A percentile compares a stretch with the other conserved stretches of the same genome.
Evolutionary conservation across 2,888 invertebrate species (phyloP).

Genomic region (Lathronympha strigana): DNA sequence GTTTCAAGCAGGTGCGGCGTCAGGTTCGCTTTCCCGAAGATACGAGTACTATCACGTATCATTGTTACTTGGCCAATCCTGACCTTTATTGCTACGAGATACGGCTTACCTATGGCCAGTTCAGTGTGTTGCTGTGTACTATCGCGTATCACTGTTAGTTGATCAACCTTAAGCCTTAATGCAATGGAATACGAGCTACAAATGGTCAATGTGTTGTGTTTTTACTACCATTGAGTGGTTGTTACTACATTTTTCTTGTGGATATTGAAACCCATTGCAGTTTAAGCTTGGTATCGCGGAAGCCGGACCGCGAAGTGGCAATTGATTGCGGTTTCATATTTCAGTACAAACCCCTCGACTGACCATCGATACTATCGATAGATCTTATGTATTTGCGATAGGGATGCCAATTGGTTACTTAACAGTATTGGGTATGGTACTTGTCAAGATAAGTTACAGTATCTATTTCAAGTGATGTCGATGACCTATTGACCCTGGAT

Average conservation of each 20-base stretch:
- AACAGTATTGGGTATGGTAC: too few relatives aligned
- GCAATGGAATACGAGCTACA: too few relatives aligned
- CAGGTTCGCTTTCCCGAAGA: constrained; percentile 6
- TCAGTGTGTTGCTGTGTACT: neutral
- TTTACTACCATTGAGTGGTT: neutral
- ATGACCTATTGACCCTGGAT: neutral
- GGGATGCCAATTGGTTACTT: too few relatives aligned
- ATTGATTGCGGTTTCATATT: constrained; percentile 9
- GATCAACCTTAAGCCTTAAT: too few relatives aligned
- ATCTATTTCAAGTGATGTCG: neutral
- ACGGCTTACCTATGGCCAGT: neutral
- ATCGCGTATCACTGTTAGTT: too few relatives aligned
- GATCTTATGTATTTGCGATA: too few relatives aligned
- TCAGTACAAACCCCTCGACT: neutral
- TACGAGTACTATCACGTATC: neutral
- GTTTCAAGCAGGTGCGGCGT: constrained; percentile 5
- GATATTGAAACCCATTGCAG: neutral
- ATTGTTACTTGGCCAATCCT: too few relatives aligned
- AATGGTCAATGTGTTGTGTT: too few relatives aligned
- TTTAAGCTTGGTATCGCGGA: neutral
- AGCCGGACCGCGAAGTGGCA: neutral
- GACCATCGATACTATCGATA: too few relatives aligned
- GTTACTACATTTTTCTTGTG: neutral
- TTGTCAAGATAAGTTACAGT: neutral
- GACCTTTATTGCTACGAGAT: neutral